A percentile compares a stretch with the other conserved stretches of the same genome.
Evolutionary conservation across 2,888 invertebrate genomes (phyloP).

Genomic region (Cephus pygmeus): DNA sequence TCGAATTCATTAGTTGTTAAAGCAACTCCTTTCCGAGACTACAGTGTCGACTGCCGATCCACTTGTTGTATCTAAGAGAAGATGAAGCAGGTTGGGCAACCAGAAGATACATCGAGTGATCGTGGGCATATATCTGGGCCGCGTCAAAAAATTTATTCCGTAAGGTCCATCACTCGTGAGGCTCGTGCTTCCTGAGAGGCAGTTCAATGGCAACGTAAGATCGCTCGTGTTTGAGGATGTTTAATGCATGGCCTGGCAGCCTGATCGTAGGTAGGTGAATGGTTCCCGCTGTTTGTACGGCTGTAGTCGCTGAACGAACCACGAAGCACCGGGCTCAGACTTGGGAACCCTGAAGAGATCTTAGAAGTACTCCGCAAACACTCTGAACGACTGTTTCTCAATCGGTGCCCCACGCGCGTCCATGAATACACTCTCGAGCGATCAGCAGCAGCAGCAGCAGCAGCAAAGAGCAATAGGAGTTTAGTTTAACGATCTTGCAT

Average conservation of each 20-base stretch:
- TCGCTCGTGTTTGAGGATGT: constrained; percentile 27
- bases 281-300: constrained; percentile 30
- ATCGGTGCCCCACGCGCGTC: constrained; percentile 32
- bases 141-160: background rate
- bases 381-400: constrained; percentile 46
- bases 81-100: background rate
- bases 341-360: constrained; percentile 30
- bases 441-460: background rate
- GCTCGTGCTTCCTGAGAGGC: constrained; percentile 2
- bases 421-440: background rate
- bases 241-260: constrained; percentile 36
- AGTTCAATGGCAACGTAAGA: constrained; percentile 8
- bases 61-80: background rate
- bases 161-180: background rate
- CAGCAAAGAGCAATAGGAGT: background rate
- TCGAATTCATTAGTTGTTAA: background rate
- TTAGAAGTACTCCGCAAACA: constrained; percentile 53
- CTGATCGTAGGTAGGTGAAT: constrained; percentile 30
- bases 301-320: constrained; percentile 26
- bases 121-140: constrained; percentile 2
- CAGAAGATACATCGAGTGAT: background rate
- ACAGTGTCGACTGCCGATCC: background rate
- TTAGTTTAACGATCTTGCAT: background rate
- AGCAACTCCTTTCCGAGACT: background rate
- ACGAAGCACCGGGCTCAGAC: constrained; percentile 9